Percentiles rank a stretch among this genome's conserved stretches.
These are phyloP conservation scores for Amphiprion clarkii DNA, from an alignment of 2,797 vertebrate genomes.

Conservation along the genomic window DNA sequence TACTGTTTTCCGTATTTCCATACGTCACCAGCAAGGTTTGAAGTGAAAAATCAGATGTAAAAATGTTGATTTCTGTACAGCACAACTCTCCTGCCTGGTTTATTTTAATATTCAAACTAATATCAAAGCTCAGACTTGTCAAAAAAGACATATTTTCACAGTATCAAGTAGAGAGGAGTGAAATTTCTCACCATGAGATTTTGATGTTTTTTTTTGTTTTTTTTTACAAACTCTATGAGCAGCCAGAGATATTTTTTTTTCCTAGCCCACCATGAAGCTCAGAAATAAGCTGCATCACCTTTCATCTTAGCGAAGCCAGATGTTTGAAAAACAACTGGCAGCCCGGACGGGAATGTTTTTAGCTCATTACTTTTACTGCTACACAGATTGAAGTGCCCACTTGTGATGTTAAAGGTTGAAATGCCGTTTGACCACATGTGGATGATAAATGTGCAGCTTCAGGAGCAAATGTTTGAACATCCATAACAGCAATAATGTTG, in stretches of 20 bases:
- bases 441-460: too few species aligned
- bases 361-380: too few species aligned
- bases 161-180: background rate
- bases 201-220: background rate
- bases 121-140: background rate
- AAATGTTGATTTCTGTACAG: background rate
- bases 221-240: background rate
- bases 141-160: background rate
- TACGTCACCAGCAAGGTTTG: background rate
- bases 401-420: too few species aligned
- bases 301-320: background rate
- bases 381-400: too few species aligned
- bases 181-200: background rate
- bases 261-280: background rate
- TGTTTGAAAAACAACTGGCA: slow-evolving; percentile 2
- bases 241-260: too few species aligned
- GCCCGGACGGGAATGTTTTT: background rate
- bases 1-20: background rate
- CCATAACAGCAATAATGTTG: too few species aligned
- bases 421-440: too few species aligned
- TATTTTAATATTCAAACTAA: background rate
- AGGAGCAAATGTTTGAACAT: too few species aligned
- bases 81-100: background rate
- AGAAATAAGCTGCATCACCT: background rate
- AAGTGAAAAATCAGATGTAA: background rate